Percentiles rank a stretch among this genome's conserved stretches.
Evolutionary conservation across 2,888 invertebrate species (phyloP).

Genomic region (Carabus problematicus): DNA sequence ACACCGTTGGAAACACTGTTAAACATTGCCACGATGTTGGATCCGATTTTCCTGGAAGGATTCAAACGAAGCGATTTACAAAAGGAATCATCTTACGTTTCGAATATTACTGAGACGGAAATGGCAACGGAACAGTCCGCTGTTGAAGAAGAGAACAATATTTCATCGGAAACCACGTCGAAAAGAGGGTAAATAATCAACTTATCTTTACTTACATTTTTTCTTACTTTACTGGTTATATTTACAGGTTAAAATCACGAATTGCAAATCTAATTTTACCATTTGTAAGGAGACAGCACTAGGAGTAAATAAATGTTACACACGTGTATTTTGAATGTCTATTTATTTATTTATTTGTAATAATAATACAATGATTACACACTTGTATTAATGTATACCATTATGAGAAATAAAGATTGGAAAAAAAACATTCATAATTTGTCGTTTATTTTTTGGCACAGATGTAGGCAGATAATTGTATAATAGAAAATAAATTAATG

Average conservation of each 20-base stretch:
- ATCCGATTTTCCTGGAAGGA: constrained; percentile 44
- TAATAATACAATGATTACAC: too few relatives aligned
- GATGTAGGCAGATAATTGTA: neutral
- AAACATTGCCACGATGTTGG: constrained; percentile 63
- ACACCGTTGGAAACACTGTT: constrained; percentile 69
- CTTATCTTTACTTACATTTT: too few relatives aligned
- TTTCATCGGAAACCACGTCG: too few relatives aligned
- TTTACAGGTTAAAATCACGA: too few relatives aligned
- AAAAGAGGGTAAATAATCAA: too few relatives aligned
- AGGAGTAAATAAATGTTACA: too few relatives aligned
- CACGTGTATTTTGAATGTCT: neutral
- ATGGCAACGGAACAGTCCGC: constrained; percentile 7
- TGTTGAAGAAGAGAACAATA: too few relatives aligned
- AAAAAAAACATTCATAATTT: neutral
- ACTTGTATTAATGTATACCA: too few relatives aligned
- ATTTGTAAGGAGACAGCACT: too few relatives aligned
- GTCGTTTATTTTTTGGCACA: constrained; percentile 23
- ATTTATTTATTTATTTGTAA: constrained; percentile 18
- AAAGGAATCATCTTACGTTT: constrained; percentile 3
- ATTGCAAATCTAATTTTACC: too few relatives aligned
- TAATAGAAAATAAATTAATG: constrained; percentile 18
- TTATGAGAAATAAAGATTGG: neutral
- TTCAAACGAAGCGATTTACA: constrained; percentile 11
- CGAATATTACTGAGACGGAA: constrained; percentile 10
- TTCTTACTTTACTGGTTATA: too few relatives aligned